Base-by-base conservation (phyloP, 2,888 invertebrate genomes). In the Cryptus viduatorius region DNA sequence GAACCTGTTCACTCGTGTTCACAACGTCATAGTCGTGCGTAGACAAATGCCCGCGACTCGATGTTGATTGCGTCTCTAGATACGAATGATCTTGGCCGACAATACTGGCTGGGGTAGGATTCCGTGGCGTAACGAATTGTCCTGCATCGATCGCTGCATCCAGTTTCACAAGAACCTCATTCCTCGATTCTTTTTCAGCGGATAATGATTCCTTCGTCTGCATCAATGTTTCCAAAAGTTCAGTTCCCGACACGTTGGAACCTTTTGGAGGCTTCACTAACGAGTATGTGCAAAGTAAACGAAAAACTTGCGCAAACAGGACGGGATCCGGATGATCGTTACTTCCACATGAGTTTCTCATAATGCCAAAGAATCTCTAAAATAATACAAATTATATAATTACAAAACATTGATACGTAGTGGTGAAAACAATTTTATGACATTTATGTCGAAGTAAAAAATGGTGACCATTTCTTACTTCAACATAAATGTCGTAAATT, bases 271-370 rank as follows among this genome's bases (percentile, higher is more conserved):
- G 83, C 53, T 83, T 76, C 12, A 82, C 65, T 5, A 83, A 65
- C 4, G 86, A 86, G 56, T 78, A 84, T 4, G 73, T 46, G 61
- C 76, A 71, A 10, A 84, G 44, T 4, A 86, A 76, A 37, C 84
- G 61, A 48, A 71, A 86, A 1, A 87, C 83, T 77, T 87, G 84
- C 0, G 71, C 50, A 65, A 86, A 87, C 7, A 84, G 29, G 0
- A 48, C 65, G 5, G 87, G 73, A 79, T 84, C 83, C 19, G 88
- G 86, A 80, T 87, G 87, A 68, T 86, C 85, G 42, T 88, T 88
- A 10, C 80, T 79, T 14, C 87, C 88, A 68, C 86, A 87, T 12
- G 82, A 59, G n/a, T 72, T 16, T 65, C 87, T 56, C 65, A 86
- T 77, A n/a, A 88, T 83, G 37, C 85, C 84, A 67, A 87, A 87